Conservation (phyloP, 2,888 invertebrate genomes). For the Eledona agricola region DNA sequence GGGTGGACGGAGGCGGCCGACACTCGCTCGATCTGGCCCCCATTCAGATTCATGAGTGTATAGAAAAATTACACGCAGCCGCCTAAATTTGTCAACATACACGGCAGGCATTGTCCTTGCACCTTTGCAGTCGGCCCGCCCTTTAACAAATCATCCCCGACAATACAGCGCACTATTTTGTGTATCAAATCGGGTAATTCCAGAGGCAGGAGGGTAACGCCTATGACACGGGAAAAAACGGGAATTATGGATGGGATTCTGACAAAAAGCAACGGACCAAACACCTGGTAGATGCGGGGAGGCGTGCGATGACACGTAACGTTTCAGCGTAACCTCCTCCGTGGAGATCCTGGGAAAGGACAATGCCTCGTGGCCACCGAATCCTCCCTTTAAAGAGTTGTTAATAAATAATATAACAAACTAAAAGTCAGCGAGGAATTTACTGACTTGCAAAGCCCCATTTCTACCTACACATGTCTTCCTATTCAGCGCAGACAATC, state of each 20-base stretch:
- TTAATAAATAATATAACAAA: no score
- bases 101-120: constrained; percentile 51
- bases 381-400: constrained; percentile 30
- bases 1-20: constrained; percentile 55
- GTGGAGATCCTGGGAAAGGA: constrained; percentile 37
- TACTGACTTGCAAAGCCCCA: not conserved
- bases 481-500: constrained; percentile 42
- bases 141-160: constrained; percentile 55
- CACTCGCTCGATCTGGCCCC: constrained; percentile 8
- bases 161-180: constrained; percentile 54
- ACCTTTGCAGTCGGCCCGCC: constrained; percentile 54
- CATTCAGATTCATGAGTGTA: constrained; percentile 49
- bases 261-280: constrained; percentile 45
- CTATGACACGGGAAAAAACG: constrained; percentile 52
- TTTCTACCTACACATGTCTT: constrained; percentile 40
- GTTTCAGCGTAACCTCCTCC: constrained; percentile 45
- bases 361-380: constrained; percentile 40
- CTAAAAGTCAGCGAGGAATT: constrained; percentile 1
- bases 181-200: constrained; percentile 63
- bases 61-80: constrained; percentile 56
- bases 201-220: constrained; percentile 60
- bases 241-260: constrained; percentile 46
- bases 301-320: constrained; percentile 45
- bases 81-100: constrained; percentile 59
- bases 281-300: constrained; percentile 48